Percentiles rank a stretch among this genome's conserved stretches.
Conservation (phyloP, 2,113 vertebrate genomes). For the Empidonax alnorum region DNA sequence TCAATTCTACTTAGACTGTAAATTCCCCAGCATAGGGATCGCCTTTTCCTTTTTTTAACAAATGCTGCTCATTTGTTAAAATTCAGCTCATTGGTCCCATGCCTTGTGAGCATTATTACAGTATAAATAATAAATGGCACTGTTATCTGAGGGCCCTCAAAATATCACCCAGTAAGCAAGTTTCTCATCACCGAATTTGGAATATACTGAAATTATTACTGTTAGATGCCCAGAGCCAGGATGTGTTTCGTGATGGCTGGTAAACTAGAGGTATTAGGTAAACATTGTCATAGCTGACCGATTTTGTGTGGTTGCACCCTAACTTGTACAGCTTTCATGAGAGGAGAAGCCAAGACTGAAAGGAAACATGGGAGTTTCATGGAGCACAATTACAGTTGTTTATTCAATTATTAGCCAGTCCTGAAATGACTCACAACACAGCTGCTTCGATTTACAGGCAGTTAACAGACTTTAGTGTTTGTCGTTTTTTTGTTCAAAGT, state of each 20-base stretch:
- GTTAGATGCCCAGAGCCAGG: neutral
- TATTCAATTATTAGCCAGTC: constrained; percentile 57
- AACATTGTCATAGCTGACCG: neutral
- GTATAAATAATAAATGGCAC: neutral
- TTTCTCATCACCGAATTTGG: neutral
- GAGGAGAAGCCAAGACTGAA: constrained; percentile 2
- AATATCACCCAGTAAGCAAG: neutral
- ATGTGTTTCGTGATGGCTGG: neutral
- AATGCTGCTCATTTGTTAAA: neutral
- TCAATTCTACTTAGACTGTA: neutral
- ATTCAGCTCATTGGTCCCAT: neutral
- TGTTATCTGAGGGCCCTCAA: neutral
- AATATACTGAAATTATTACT: neutral
- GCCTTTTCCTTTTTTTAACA: neutral
- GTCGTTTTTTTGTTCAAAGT: constrained; percentile 60
- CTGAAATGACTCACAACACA: constrained; percentile 64
- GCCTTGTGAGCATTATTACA: neutral
- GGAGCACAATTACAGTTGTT: constrained; percentile 46
- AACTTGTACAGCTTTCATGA: neutral
- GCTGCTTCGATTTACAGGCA: constrained; percentile 67
- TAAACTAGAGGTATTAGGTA: neutral
- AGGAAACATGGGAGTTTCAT: constrained; percentile 17
- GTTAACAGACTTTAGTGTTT: constrained; percentile 62
- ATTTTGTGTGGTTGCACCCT: neutral
- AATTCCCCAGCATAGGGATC: neutral